Conservation (phyloP, 2,797 vertebrate genomes). For the Chiropotes sagulatus region DNA sequence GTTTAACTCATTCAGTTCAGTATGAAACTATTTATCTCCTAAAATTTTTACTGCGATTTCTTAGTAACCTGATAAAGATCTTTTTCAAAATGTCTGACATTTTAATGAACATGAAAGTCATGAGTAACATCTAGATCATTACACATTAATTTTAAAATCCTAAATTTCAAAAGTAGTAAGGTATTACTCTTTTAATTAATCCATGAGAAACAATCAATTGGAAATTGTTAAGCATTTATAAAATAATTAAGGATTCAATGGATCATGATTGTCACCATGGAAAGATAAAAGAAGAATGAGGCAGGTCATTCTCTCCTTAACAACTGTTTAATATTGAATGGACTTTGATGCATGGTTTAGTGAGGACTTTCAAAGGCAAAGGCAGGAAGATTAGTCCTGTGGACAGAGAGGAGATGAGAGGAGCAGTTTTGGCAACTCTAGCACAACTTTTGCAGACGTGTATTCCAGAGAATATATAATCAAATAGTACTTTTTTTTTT, state of each 20-base stretch:
- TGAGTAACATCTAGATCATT: neutral
- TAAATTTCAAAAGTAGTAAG: neutral
- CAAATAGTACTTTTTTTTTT: neutral
- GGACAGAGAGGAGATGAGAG: neutral
- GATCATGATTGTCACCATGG: neutral
- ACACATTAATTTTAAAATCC: neutral
- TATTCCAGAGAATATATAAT: neutral
- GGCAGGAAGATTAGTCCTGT: neutral
- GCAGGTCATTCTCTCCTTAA: neutral
- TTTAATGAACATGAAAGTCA: neutral
- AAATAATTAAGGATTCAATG: neutral
- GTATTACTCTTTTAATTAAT: neutral
- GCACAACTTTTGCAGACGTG: neutral
- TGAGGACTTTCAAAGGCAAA: neutral
- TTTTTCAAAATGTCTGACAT: neutral
- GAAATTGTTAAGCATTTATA: neutral
- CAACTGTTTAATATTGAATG: neutral
- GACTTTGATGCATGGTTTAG: neutral
- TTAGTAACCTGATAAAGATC: neutral
- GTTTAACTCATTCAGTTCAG: constrained; percentile 42
- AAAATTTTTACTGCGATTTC: neutral
- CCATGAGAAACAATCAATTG: neutral
- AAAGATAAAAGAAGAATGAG: neutral
- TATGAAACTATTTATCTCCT: neutral
- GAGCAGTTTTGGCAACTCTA: neutral